These are phyloP conservation scores for Leucoma salicis DNA, from an alignment of 2,888 invertebrate species.

Conservation along the genomic window DNA sequence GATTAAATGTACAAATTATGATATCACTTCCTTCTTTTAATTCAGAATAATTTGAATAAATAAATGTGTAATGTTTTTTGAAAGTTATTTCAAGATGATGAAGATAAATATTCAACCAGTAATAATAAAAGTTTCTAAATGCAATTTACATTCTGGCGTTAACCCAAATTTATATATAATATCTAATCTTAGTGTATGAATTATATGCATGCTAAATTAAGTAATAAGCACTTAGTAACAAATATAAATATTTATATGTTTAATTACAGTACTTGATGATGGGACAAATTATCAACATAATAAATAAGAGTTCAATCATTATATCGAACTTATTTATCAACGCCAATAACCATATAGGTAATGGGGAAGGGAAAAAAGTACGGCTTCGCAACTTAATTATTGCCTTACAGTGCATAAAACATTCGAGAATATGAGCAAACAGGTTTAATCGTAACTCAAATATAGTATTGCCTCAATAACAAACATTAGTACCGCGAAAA, in stretches of 20 bases:
- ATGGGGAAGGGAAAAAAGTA: slow-evolving; percentile 48
- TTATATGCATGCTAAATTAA: neutral
- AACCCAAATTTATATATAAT: slow-evolving; percentile 12
- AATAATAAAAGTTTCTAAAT: slow-evolving; percentile 17
- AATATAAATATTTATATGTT: neutral
- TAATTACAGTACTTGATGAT: slow-evolving; percentile 24
- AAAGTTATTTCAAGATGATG: neutral
- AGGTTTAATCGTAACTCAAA: slow-evolving; percentile 23
- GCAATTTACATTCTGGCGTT: slow-evolving; percentile 22
- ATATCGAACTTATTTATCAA: too few species aligned
- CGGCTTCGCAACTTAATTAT: slow-evolving; percentile 43
- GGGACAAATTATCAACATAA: too few species aligned
- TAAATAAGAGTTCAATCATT: too few species aligned
- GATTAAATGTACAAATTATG: too few species aligned
- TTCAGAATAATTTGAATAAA: too few species aligned
- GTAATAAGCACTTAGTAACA: neutral
- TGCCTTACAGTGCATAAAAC: slow-evolving; percentile 19
- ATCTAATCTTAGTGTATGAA: slow-evolving; percentile 7
- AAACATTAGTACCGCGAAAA: slow-evolving; percentile 27
- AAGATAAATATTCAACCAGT: slow-evolving; percentile 2
- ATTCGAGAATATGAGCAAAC: slow-evolving; percentile 26
- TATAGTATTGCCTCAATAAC: slow-evolving; percentile 18
- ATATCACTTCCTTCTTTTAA: too few species aligned
- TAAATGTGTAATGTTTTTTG: neutral
- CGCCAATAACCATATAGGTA: slow-evolving; percentile 37